Conservation (phyloP, 2,113 vertebrate species). For the Alouatta palliata region DNA sequence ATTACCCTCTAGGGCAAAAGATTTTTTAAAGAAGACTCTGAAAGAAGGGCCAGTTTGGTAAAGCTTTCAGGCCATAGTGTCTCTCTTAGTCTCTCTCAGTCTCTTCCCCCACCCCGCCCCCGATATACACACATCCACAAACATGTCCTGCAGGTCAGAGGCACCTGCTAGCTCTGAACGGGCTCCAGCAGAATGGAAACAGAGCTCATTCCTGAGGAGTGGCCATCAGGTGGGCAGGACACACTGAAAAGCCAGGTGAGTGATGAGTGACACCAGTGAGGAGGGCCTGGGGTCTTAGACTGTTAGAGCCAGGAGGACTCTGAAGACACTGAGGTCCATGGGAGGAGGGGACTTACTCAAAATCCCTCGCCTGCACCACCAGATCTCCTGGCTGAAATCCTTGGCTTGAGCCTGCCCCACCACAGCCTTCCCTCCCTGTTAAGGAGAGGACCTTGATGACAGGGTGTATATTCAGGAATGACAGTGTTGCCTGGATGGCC, state of each 20-base stretch:
- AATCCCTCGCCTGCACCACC: not conserved
- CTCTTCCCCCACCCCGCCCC: not conserved
- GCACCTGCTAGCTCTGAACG: not conserved
- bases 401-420: too few relatives aligned
- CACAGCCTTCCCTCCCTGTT: not conserved
- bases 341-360: not conserved
- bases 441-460: not conserved
- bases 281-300: not conserved
- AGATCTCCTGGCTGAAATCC: not conserved
- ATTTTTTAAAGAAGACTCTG: not conserved
- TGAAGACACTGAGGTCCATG: not conserved
- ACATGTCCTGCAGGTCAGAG: not conserved
- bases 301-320: not conserved
- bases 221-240: not conserved
- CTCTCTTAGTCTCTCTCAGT: not conserved
- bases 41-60: too few relatives aligned
- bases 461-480: too few relatives aligned
- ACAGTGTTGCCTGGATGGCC: not conserved
- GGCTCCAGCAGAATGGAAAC: not conserved
- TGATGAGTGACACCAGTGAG: not conserved
- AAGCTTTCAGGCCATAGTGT: accelerated
- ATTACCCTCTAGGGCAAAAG: not conserved
- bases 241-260: not conserved
- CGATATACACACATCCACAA: not conserved
- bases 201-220: not conserved